These are phyloP conservation scores for Zalophus californianus DNA, from an alignment of 2,797 vertebrate genomes.

Conservation along the genomic window DNA sequence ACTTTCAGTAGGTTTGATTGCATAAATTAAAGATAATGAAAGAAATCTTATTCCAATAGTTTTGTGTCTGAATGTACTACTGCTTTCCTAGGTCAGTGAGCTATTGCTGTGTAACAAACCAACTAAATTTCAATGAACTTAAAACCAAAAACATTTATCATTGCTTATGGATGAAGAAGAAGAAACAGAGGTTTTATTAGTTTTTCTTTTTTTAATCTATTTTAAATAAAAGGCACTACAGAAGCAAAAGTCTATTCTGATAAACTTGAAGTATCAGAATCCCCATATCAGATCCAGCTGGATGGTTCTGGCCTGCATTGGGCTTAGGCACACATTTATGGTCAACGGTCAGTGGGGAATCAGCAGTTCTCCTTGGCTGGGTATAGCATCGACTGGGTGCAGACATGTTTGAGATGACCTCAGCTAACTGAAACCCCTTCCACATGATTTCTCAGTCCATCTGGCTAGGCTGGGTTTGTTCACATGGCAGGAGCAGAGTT, in stretches of 20 bases:
- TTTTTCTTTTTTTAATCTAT: not conserved
- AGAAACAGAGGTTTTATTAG: not conserved
- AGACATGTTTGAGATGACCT: not conserved
- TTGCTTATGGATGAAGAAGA: not conserved
- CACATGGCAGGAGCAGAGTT: too few species aligned
- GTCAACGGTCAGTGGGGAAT: not conserved
- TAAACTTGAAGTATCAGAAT: not conserved
- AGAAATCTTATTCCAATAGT: not conserved
- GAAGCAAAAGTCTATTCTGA: not conserved
- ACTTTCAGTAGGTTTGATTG: not conserved
- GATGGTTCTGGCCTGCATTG: not conserved
- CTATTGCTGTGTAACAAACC: not conserved
- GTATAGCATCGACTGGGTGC: not conserved
- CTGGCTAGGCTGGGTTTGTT: not conserved
- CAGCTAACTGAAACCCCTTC: not conserved
- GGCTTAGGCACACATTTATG: not conserved
- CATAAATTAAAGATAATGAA: not conserved
- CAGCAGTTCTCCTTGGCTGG: not conserved
- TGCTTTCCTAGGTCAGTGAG: not conserved
- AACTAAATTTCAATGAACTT: not conserved
- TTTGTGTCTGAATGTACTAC: not conserved
- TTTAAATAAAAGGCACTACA: not conserved
- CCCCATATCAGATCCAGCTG: not conserved
- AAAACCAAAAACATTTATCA: not conserved
- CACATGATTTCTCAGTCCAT: not conserved